phyloP scores from a whole-genome alignment of 2,797 vertebrate genomes.

The Syngnathus rostellatus region DNA sequence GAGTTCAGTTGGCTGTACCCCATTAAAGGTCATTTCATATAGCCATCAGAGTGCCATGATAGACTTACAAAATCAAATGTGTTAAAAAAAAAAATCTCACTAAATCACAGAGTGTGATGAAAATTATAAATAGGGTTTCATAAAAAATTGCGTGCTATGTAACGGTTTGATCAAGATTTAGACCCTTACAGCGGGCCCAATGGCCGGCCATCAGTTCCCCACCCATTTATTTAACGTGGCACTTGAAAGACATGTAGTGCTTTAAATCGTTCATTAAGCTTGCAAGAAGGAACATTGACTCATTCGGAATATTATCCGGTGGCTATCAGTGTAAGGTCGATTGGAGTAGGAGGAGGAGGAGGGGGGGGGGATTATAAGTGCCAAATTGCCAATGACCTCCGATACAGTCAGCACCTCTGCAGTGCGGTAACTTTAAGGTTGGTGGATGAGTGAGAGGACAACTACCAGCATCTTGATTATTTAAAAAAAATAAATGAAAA shows the following conservation, averaged over 20 bases:
- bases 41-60: background rate
- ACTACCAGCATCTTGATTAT: background rate
- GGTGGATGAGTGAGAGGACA: background rate
- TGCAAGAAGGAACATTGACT: slow-evolving; percentile 61
- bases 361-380: slow-evolving; percentile 6
- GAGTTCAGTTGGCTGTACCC: background rate
- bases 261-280: slow-evolving; percentile 62
- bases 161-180: background rate
- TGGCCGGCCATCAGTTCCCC: background rate
- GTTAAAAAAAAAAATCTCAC: background rate
- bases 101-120: too few species aligned
- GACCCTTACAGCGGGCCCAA: background rate
- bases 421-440: background rate
- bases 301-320: slow-evolving; percentile 25
- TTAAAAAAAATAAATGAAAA: background rate
- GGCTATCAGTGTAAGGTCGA: slow-evolving; percentile 5
- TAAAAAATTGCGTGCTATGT: background rate
- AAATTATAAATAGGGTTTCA: background rate
- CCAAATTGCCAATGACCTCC: slow-evolving; percentile 24
- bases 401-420: slow-evolving; percentile 17
- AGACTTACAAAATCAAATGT: background rate
- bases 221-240: slow-evolving; percentile 16
- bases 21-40: background rate
- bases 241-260: slow-evolving; percentile 52
- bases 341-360: background rate